phyloP scores from a whole-genome alignment of 1,140 invertebrate species.

The Alviniconcha marisindica region DNA sequence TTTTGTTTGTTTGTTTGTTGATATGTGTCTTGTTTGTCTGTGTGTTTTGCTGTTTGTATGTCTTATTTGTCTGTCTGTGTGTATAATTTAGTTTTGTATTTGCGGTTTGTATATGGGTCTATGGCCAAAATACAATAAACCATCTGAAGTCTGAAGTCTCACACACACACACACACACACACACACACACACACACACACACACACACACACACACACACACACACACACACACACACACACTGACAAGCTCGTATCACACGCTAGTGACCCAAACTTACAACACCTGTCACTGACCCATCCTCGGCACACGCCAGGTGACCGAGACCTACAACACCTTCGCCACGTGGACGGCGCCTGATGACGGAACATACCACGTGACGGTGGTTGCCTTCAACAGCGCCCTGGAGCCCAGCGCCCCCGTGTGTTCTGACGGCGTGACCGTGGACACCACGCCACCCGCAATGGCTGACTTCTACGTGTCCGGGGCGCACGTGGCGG shows the following conservation, averaged over 20 bases:
- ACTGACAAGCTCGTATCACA: too few species aligned
- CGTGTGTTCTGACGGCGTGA: slow-evolving; percentile 62
- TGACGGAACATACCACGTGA: slow-evolving; percentile 52
- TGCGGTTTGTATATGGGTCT: too few species aligned
- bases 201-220: background rate
- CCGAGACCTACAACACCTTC: slow-evolving; percentile 45
- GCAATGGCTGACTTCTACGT: slow-evolving; percentile 41
- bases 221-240: background rate
- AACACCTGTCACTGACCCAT: background rate
- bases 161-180: too few species aligned
- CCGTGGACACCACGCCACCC: slow-evolving; percentile 41
- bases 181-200: background rate
- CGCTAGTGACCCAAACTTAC: background rate
- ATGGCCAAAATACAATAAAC: too few species aligned
- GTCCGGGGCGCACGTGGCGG: slow-evolving; percentile 33
- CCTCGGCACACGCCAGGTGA: slow-evolving; percentile 35
- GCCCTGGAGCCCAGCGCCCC: slow-evolving; percentile 49
- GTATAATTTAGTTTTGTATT: too few species aligned
- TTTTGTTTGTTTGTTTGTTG: too few species aligned
- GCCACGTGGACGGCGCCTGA: slow-evolving; percentile 37
- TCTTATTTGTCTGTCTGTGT: too few species aligned
- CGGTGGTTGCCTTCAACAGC: slow-evolving; percentile 57
- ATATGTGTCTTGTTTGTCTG: too few species aligned
- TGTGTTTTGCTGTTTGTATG: too few species aligned
- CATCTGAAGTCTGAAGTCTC: too few species aligned